phyloP scores from a whole-genome alignment of 2,888 invertebrate genomes.

The Esperia sulphurella region DNA sequence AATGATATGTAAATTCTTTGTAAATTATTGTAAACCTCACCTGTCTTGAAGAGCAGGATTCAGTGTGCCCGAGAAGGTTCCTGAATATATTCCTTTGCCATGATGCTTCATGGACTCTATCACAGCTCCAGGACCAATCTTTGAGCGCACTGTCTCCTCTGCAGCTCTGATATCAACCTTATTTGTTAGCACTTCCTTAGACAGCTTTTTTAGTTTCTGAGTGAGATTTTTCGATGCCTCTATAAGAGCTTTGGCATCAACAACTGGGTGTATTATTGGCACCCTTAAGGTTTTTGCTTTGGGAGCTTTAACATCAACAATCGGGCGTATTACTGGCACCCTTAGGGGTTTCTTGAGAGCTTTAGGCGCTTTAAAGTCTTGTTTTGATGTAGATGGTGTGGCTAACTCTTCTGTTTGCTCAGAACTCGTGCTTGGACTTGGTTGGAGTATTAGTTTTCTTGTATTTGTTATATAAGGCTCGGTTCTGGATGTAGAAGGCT shows the following conservation, averaged over 20 bases:
- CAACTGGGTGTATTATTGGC: conserved; percentile 39
- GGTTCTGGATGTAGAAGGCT: conserved; percentile 65
- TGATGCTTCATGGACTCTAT: conserved; percentile 96
- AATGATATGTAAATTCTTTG: not conserved
- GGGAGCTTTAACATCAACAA: conserved; percentile 85
- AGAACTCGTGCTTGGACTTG: conserved; percentile 34
- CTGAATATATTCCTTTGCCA: conserved; percentile 96
- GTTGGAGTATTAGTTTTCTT: conserved; percentile 56
- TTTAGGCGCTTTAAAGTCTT: conserved; percentile 56
- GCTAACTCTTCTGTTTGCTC: conserved; percentile 49
- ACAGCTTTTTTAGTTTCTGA: conserved; percentile 92
- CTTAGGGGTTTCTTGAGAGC: conserved; percentile 59
- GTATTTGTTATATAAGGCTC: conserved; percentile 60
- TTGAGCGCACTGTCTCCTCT: conserved; percentile 71
- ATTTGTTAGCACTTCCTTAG: conserved; percentile 91
- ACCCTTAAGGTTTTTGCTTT: conserved; percentile 66
- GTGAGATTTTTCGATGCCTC: conserved; percentile 95
- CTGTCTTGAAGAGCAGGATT: conserved; percentile 96
- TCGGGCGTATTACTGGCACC: conserved; percentile 45
- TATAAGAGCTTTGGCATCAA: conserved; percentile 87
- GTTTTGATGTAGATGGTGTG: conserved; percentile 63
- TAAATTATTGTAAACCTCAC: conserved; percentile 25
- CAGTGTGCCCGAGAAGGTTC: conserved; percentile 96
- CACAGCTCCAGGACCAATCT: conserved; percentile 84
- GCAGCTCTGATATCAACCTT: conserved; percentile 73